Evolutionary conservation across 2,888 invertebrate genomes (phyloP).

Genomic region (Geotrupes spiniger): DNA sequence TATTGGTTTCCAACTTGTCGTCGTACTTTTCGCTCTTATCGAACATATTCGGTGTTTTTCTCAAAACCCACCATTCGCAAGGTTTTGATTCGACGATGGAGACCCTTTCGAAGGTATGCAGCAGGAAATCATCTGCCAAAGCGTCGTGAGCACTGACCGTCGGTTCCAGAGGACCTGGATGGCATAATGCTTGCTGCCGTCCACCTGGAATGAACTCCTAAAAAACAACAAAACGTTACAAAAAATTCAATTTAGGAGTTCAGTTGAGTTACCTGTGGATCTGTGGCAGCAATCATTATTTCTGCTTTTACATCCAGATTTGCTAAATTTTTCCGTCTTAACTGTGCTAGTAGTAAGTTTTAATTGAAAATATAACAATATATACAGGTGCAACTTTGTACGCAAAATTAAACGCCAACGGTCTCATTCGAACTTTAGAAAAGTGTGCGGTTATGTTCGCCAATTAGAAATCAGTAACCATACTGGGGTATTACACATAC

Average conservation of each 20-base stretch:
- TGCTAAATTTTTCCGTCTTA: conserved; percentile 48
- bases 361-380: too few relatives aligned
- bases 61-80: conserved; percentile 58
- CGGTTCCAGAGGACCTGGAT: conserved; percentile 67
- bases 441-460: too few relatives aligned
- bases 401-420: too few relatives aligned
- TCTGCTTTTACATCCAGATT: conserved; percentile 87
- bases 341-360: not conserved
- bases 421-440: too few relatives aligned
- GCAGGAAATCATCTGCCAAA: conserved; percentile 52
- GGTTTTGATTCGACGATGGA: conserved; percentile 62
- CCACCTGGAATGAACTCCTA: conserved; percentile 89
- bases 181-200: conserved; percentile 72
- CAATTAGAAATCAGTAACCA: too few relatives aligned
- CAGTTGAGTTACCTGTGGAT: conserved; percentile 67
- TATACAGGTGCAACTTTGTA: too few relatives aligned
- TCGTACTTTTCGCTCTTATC: not conserved
- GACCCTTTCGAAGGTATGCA: conserved; percentile 73
- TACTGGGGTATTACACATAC: too few relatives aligned
- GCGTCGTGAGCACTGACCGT: conserved; percentile 20
- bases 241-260: too few relatives aligned
- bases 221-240: conserved; percentile 3
- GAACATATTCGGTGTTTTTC: conserved; percentile 37
- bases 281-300: conserved; percentile 87
- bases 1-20: not conserved